These are phyloP conservation scores for Heliothis peltigera DNA, from an alignment of 2,888 invertebrate species.

Conservation along the genomic window DNA sequence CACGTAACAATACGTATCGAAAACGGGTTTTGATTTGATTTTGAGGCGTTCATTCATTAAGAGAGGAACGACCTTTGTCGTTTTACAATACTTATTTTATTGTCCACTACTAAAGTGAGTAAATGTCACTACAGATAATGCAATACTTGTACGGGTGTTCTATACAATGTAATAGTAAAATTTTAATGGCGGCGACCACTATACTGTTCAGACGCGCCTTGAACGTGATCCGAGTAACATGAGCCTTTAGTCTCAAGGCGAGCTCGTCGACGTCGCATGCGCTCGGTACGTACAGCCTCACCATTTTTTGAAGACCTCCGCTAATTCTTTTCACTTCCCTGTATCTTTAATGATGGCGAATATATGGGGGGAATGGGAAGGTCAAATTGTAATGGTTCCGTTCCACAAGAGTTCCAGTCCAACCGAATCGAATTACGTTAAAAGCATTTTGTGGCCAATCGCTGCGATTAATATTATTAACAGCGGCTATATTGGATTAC, in stretches of 20 bases:
- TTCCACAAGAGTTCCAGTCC: conserved; percentile 83
- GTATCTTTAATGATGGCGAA: conserved; percentile 62
- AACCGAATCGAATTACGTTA: conserved; percentile 87
- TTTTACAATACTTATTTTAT: conserved; percentile 44
- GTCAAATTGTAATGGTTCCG: conserved; percentile 76
- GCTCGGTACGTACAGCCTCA: conserved; percentile 69
- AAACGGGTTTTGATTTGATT: conserved; percentile 72
- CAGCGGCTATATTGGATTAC: conserved; percentile 81
- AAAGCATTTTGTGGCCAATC: conserved; percentile 87
- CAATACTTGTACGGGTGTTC: conserved; percentile 67
- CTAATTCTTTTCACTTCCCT: conserved; percentile 69
- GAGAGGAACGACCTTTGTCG: conserved; percentile 63
- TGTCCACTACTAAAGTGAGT: conserved; percentile 47
- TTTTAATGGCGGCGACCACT: conserved; percentile 74
- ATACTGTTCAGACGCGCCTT: conserved; percentile 82
- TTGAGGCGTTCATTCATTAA: conserved; percentile 66
- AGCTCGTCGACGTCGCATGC: conserved; percentile 80
- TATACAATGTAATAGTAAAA: conserved; percentile 71
- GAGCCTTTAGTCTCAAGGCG: conserved; percentile 87
- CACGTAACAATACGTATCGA: conserved; percentile 65
- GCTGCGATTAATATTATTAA: conserved; percentile 86
- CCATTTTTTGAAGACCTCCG: conserved; percentile 77
- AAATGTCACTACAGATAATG: conserved; percentile 48
- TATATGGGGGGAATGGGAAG: conserved; percentile 68
- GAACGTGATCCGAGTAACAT: conserved; percentile 88